phyloP scores from a whole-genome alignment of 2,113 vertebrate species.

The Spheniscus mendiculus region DNA sequence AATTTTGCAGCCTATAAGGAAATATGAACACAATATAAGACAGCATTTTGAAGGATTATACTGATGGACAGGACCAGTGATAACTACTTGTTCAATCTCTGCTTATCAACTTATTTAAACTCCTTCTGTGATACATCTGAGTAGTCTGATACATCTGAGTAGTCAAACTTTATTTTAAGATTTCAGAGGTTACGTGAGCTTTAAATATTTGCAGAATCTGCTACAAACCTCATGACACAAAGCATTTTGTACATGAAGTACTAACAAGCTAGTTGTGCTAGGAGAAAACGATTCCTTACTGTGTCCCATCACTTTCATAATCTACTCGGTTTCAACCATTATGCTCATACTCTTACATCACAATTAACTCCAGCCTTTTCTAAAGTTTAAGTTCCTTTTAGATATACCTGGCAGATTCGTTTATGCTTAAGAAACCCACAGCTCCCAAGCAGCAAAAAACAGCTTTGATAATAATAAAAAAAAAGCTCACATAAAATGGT shows the following conservation, averaged over 20 bases:
- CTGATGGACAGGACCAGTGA: not conserved
- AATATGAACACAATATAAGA: not conserved
- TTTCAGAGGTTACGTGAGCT: not conserved
- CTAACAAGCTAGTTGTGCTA: not conserved
- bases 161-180: not conserved
- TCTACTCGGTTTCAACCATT: not conserved
- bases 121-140: not conserved
- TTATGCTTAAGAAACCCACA: not conserved
- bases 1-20: conserved; percentile 90
- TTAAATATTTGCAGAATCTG: not conserved
- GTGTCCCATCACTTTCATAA: not conserved
- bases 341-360: not conserved
- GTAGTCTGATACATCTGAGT: not conserved
- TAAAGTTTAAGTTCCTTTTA: not conserved
- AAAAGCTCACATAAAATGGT: not conserved
- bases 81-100: not conserved
- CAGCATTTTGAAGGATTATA: not conserved
- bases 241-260: not conserved
- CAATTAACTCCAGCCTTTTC: not conserved
- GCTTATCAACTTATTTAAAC: not conserved
- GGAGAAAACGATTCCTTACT: not conserved
- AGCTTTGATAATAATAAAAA: not conserved
- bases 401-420: not conserved
- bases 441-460: not conserved
- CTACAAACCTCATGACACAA: not conserved